Percentiles rank a stretch among this genome's conserved stretches.
phyloP scores from a whole-genome alignment of 1,140 invertebrate species.

The Magallana gigas region DNA sequence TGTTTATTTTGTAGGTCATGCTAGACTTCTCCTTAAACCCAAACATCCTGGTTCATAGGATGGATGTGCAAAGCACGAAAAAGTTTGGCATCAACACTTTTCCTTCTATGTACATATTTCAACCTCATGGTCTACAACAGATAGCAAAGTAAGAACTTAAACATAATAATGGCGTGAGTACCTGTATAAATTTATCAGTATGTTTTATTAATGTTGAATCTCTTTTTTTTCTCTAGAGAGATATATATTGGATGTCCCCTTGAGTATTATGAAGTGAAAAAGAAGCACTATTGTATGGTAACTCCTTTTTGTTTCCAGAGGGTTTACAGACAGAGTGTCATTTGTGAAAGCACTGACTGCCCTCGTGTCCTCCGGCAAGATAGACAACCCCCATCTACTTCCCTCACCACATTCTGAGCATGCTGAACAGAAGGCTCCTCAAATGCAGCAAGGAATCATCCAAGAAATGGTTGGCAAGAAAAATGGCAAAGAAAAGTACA shows the following conservation, averaged over 20 bases:
- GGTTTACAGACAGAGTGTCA: conserved; percentile 4
- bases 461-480: not conserved
- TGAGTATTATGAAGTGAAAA: too few species aligned
- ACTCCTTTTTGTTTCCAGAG: not conserved
- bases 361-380: not conserved
- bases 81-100: conserved; percentile 73
- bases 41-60: conserved; percentile 65
- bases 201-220: too few species aligned
- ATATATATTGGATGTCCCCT: too few species aligned
- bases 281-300: not conserved
- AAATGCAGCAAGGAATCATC: not conserved
- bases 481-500: not conserved
- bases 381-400: not conserved
- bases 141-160: not conserved
- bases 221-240: too few species aligned
- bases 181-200: too few species aligned
- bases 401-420: not conserved
- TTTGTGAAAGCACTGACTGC: conserved; percentile 9
- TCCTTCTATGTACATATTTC: conserved; percentile 69
- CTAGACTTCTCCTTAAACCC: conserved; percentile 64
- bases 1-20: conserved; percentile 67
- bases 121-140: not conserved
- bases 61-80: conserved; percentile 65
- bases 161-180: too few species aligned
- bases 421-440: not conserved